Base-by-base conservation (phyloP, 2,888 invertebrate species). In the Dynastes tityus region DNA sequence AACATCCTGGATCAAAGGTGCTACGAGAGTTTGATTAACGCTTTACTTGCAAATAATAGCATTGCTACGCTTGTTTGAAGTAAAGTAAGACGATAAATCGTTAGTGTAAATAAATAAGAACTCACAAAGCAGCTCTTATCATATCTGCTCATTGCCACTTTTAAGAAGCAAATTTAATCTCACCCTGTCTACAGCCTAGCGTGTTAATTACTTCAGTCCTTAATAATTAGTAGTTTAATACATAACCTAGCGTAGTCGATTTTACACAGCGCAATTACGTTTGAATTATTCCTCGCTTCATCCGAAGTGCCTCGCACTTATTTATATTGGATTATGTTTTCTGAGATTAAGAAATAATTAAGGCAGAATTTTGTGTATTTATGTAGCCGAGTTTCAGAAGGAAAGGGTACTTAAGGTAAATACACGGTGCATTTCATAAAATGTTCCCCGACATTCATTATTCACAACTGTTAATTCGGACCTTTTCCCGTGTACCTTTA, bases 401-500 rank as follows among this genome's bases (percentile, higher is more conserved):
- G 58, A 58, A 13, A 22, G 22, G n/a, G 55, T 16, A 55, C 55
- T 22, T 55, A 16, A 32, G n/a, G 13, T 58, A 58, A 58, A 73
- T 58, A 58, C 58, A 37, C 58, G 58, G 73, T 61, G 40, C 58
- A 73, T 73, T 73, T 73, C 73, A 73, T 61, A 73, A 73, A 73
- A 22, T 73, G 61, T 22, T 61, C 37, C 73, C 40, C 58, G 58
- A 58, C 73, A 11, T 73, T 73, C 58, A 73, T 73, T 73, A 73
- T 73, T 32, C 73, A 73, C 58, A 45, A 58, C 9, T 9, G 58
- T 22, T 73, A 73, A 73, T 73, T 73, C 37, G 32, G 73, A 32
- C 16, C 40, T 73, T 61, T 58, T 40, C 2, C 73, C 58, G 58
- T 58, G 58, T 37, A 40, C 40, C 27, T 73, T 73, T 73, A 58